phyloP scores from a whole-genome alignment of 2,888 invertebrate genomes.

The Ommatoiulus sabulosus region DNA sequence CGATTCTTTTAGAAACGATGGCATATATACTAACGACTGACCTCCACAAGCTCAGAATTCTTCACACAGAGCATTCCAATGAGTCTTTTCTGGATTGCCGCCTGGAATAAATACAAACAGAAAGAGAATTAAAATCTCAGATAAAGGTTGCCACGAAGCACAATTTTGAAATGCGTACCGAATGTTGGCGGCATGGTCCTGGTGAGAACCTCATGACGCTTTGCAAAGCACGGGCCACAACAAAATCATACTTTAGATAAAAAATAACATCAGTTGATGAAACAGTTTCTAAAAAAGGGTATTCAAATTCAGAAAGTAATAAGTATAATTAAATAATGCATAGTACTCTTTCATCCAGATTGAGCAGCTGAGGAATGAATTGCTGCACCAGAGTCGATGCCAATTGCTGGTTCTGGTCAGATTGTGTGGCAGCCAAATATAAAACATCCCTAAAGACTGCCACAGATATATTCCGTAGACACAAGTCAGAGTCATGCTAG shows the following conservation, averaged over 20 bases:
- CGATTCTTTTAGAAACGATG: not conserved
- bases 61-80: not conserved
- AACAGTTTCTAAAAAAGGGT: not conserved
- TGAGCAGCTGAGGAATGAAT: not conserved
- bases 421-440: not conserved
- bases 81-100: not conserved
- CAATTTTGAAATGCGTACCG: not conserved
- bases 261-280: not conserved
- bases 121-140: not conserved
- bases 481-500: not conserved
- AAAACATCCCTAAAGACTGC: not conserved
- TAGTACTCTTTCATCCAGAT: not conserved
- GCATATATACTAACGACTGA: not conserved
- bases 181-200: not conserved
- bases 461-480: not conserved
- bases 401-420: not conserved
- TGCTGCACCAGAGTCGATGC: not conserved
- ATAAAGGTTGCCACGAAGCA: not conserved
- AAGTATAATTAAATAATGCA: too few species aligned
- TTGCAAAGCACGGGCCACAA: not conserved
- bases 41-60: conserved; percentile 3
- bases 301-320: not conserved
- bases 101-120: not conserved
- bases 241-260: not conserved
- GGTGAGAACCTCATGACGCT: not conserved